Percentiles rank a stretch among this genome's conserved stretches.
Conservation (phyloP, 2,797 vertebrate species). For the Coregonus ussuriensis region DNA sequence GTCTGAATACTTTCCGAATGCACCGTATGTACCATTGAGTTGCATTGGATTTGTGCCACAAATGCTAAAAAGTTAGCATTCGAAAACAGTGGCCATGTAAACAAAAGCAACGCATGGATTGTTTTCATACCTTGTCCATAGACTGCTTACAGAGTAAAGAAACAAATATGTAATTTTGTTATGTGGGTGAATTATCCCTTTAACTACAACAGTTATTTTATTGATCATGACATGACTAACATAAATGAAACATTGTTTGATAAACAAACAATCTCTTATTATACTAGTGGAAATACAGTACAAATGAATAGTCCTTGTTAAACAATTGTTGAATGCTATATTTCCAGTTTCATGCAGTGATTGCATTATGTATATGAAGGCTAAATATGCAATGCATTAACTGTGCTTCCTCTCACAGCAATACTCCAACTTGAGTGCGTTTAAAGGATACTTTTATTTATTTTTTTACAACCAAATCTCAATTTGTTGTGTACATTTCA, state of each 20-base stretch:
- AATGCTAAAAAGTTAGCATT: no score
- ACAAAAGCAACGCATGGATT: no score
- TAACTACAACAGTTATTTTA: neutral
- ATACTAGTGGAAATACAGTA: neutral
- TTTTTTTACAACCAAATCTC: no score
- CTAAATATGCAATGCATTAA: neutral
- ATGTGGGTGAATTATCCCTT: neutral
- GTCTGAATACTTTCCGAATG: no score
- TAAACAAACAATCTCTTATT: no score
- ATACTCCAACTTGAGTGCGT: neutral
- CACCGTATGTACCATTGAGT: no score
- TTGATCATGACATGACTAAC: no score
- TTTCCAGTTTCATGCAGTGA: neutral
- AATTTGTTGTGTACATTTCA: no score
- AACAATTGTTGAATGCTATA: neutral
- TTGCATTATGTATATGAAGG: neutral
- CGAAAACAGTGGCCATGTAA: no score
- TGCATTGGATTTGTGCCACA: no score
- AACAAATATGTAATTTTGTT: neutral
- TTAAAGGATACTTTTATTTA: neutral
- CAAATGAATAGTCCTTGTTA: neutral
- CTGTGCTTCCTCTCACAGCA: constrained; percentile 2
- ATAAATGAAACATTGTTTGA: no score
- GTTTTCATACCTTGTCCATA: no score
- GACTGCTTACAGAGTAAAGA: neutral